These are phyloP conservation scores for Oppia nitens DNA, from an alignment of 1,140 invertebrate genomes.

Conservation along the genomic window DNA sequence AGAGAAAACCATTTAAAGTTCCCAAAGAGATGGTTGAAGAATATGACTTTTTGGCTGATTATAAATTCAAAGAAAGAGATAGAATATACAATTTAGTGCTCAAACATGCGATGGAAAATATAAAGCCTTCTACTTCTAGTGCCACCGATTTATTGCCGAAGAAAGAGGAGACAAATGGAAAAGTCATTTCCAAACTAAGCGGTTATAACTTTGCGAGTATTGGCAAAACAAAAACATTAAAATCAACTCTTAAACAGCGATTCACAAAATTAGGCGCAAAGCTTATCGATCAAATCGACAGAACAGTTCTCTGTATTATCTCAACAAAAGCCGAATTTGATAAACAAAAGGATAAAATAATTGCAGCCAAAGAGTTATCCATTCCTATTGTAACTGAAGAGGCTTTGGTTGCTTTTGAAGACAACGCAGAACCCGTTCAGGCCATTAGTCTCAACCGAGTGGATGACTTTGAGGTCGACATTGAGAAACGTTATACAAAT, in stretches of 20 bases:
- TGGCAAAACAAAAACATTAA: constrained; percentile 40
- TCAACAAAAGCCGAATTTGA: constrained; percentile 38
- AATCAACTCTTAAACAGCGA: constrained; percentile 3
- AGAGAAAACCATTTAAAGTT: constrained; percentile 51
- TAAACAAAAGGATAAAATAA: constrained; percentile 12
- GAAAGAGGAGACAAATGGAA: background rate
- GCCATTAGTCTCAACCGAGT: background rate
- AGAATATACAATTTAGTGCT: background rate
- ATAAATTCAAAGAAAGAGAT: background rate
- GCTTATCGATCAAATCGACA: constrained; percentile 43
- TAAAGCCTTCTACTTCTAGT: background rate
- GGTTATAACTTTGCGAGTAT: constrained; percentile 60
- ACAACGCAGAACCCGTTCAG: background rate
- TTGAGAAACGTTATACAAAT: background rate
- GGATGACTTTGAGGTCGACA: background rate
- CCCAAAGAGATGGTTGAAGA: constrained; percentile 44
- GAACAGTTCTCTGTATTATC: constrained; percentile 53
- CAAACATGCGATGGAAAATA: background rate
- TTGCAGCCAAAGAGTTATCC: constrained; percentile 42
- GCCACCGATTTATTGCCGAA: background rate
- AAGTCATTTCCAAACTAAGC: constrained; percentile 32
- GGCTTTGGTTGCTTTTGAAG: constrained; percentile 42
- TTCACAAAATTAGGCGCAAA: constrained; percentile 46
- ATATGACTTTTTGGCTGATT: constrained; percentile 41
- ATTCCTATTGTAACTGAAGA: constrained; percentile 60